phyloP scores from a whole-genome alignment of 2,113 vertebrate species.

The Hydrolagus affinis region DNA sequence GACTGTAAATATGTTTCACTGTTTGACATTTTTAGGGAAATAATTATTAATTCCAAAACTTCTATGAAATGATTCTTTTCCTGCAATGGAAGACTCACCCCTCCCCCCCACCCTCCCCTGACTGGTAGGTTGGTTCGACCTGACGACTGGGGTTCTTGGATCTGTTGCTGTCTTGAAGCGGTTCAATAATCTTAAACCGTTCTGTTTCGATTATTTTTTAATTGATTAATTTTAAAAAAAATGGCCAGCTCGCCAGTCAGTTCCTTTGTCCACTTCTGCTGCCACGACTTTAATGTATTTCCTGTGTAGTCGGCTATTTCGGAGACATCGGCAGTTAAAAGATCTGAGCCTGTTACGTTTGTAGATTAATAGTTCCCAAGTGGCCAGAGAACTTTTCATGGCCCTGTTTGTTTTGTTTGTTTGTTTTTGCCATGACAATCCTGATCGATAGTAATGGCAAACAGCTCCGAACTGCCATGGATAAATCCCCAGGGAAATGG shows the following conservation, averaged over 20 bases:
- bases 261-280: not conserved
- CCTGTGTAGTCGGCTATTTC: not conserved
- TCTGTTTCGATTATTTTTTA: not conserved
- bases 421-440: slow-evolving; percentile 20
- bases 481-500: not conserved
- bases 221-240: no score
- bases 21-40: not conserved
- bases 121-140: not conserved
- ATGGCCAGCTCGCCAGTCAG: slow-evolving; percentile 6
- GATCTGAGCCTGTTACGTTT: not conserved
- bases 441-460: not conserved
- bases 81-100: not conserved
- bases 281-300: not conserved
- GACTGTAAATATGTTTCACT: not conserved
- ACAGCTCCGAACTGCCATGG: not conserved
- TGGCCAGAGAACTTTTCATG: not conserved
- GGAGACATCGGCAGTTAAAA: not conserved
- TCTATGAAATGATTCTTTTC: not conserved
- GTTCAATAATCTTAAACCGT: not conserved
- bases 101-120: not conserved
- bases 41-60: not conserved
- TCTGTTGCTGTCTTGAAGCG: not conserved
- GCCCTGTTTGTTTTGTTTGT: no score
- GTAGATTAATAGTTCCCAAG: not conserved
- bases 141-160: not conserved